phyloP scores from a whole-genome alignment of 2,113 vertebrate genomes.

The Trochalopteron elliotii region DNA sequence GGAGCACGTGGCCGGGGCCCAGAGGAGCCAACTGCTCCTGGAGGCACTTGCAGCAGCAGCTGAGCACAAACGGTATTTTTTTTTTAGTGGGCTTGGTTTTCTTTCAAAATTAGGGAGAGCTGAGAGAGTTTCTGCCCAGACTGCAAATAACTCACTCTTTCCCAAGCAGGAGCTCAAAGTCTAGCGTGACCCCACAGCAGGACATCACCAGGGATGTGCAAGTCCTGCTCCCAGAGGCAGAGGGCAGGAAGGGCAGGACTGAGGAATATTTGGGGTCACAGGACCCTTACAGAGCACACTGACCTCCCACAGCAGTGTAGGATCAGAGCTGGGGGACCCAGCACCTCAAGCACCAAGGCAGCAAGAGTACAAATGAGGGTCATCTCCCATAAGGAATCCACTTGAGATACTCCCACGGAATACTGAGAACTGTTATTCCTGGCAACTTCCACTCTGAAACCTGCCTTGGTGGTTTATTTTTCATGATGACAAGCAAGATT shows the following conservation, averaged over 20 bases:
- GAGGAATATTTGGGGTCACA: background rate
- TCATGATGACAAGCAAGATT: background rate
- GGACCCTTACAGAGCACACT: fast-evolving
- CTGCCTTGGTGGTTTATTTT: background rate
- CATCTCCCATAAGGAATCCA: background rate
- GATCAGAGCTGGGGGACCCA: background rate
- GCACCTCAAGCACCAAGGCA: background rate
- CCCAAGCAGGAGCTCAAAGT: background rate
- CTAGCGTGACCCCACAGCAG: fast-evolving
- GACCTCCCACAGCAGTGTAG: background rate
- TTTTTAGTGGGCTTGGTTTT: background rate
- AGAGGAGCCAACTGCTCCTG: constrained; percentile 31
- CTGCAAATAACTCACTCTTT: background rate
- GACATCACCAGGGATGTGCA: fast-evolving
- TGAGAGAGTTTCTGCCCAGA: background rate
- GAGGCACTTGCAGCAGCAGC: background rate
- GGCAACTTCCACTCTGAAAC: background rate
- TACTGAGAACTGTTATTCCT: background rate
- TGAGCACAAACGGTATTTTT: background rate
- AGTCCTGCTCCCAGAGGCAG: background rate
- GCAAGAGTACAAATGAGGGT: background rate
- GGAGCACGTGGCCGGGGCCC: background rate
- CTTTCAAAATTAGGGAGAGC: background rate
- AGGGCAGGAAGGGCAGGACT: background rate
- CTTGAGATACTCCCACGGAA: background rate